Conservation (phyloP, 2,888 invertebrate species). For the Physocephala rufipes region DNA sequence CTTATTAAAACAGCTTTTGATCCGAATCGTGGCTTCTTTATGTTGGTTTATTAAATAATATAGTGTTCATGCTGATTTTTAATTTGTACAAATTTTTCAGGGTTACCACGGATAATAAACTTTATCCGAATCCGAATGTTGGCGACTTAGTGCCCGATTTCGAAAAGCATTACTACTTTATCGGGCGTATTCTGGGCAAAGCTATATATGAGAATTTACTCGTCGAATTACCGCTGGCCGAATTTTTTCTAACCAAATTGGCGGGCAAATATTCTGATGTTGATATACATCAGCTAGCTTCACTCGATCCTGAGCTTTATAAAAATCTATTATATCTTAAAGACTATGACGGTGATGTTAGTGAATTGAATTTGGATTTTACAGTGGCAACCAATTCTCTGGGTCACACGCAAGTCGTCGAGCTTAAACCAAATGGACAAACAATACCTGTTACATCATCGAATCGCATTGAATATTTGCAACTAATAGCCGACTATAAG, state of each 20-base stretch:
- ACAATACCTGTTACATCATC: slow-evolving; percentile 90
- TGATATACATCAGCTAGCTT: slow-evolving; percentile 91
- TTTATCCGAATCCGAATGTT: slow-evolving; percentile 96
- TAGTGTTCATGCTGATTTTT: background rate
- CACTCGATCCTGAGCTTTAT: slow-evolving; percentile 87
- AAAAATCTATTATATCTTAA: slow-evolving; percentile 89
- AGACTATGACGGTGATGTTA: slow-evolving; percentile 84
- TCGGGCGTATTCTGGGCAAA: slow-evolving; percentile 94
- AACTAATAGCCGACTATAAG: slow-evolving; percentile 95
- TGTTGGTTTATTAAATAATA: slow-evolving; percentile 59
- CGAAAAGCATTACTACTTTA: slow-evolving; percentile 90
- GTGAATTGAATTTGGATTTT: slow-evolving; percentile 91
- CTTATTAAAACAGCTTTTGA: slow-evolving; percentile 94
- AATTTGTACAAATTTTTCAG: slow-evolving; percentile 51
- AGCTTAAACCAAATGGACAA: slow-evolving; percentile 89
- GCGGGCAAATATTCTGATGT: slow-evolving; percentile 78
- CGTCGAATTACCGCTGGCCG: slow-evolving; percentile 94
- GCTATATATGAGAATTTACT: slow-evolving; percentile 94
- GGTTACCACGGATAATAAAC: slow-evolving; percentile 87
- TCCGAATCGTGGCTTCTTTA: slow-evolving; percentile 94
- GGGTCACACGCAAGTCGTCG: slow-evolving; percentile 88
- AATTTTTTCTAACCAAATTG: slow-evolving; percentile 92
- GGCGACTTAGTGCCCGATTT: slow-evolving; percentile 86
- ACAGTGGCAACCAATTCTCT: slow-evolving; percentile 89
- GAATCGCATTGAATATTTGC: slow-evolving; percentile 96